Percentiles rank a stretch among this genome's conserved stretches.
These are phyloP conservation scores for Torymus auratus DNA, from an alignment of 2,888 invertebrate species.

Conservation along the genomic window DNA sequence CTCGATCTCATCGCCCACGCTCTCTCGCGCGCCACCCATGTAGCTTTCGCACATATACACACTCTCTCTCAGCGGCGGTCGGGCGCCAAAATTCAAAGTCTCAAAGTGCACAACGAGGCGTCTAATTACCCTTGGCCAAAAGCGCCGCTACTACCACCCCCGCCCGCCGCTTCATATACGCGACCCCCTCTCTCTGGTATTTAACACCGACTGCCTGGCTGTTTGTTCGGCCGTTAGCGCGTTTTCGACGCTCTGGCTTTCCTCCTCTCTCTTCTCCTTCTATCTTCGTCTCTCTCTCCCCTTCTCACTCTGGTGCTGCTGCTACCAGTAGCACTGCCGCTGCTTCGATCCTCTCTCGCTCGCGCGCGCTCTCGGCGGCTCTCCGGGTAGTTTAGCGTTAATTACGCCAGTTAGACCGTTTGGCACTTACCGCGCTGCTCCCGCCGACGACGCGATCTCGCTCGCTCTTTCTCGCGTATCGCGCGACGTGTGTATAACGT, in stretches of 20 bases:
- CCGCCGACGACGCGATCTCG: background rate
- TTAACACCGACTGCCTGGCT: conserved; percentile 51
- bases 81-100: conserved; percentile 45
- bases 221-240: conserved; percentile 68
- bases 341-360: conserved; percentile 41
- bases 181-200: conserved; percentile 30
- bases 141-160: background rate
- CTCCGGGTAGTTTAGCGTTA: conserved; percentile 60
- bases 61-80: background rate
- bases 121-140: conserved; percentile 50
- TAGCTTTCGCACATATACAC: background rate
- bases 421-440: conserved; percentile 57
- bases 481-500: background rate
- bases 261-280: conserved; percentile 42
- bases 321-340: conserved; percentile 13
- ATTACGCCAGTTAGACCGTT: conserved; percentile 62
- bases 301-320: background rate
- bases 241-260: conserved; percentile 63
- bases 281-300: background rate
- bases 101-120: conserved; percentile 44
- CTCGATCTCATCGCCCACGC: background rate
- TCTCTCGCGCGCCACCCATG: no score
- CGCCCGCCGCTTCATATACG: no score
- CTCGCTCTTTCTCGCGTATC: background rate
- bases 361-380: conserved; percentile 39